Conservation (phyloP, 2,113 vertebrate genomes). For the Leucoraja erinaceus region DNA sequence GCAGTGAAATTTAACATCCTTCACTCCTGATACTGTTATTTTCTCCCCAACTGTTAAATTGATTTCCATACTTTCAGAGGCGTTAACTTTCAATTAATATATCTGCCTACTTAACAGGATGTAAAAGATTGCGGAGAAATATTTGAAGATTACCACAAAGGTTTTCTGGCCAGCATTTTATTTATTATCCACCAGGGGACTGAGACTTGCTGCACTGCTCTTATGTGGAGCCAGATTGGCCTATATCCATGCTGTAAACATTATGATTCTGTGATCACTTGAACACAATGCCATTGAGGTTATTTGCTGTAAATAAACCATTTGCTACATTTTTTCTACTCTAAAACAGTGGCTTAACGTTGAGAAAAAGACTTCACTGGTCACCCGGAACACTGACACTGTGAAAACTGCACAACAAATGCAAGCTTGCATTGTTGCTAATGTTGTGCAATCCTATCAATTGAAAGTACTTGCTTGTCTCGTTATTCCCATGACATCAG, state of each 20-base stretch:
- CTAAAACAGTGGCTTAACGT: not conserved
- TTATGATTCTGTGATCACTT: no score
- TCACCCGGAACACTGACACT: not conserved
- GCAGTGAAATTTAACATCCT: not conserved
- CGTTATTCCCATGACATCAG: not conserved
- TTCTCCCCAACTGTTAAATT: not conserved
- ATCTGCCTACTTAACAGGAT: not conserved
- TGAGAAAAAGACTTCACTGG: not conserved
- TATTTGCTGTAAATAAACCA: not conserved
- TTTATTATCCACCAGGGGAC: not conserved
- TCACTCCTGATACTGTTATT: not conserved
- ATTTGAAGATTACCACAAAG: not conserved
- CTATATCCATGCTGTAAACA: no score
- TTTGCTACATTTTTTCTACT: not conserved
- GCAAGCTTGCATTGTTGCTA: not conserved
- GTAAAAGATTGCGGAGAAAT: not conserved
- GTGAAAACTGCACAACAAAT: not conserved
- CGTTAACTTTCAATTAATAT: not conserved
- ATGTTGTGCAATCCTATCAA: no score
- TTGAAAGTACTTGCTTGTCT: not conserved
- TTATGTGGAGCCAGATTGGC: no score
- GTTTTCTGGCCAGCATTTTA: not conserved
- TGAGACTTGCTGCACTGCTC: no score
- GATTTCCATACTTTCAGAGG: not conserved
- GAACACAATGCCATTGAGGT: no score